Conservation (phyloP, 2,888 invertebrate species). For the Agrypnus murinus region DNA sequence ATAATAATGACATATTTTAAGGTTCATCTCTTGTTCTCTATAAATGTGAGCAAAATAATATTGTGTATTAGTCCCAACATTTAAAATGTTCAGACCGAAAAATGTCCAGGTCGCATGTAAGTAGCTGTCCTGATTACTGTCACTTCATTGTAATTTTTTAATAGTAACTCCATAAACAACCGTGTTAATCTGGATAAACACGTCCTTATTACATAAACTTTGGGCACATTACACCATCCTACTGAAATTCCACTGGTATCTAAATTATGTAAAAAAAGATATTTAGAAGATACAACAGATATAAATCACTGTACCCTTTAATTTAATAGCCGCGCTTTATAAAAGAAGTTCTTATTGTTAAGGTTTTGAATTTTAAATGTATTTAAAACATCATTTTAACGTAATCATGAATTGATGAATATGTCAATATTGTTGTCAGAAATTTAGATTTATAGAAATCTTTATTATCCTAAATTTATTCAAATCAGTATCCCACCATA, state of each 20-base stretch:
- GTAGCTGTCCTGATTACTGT: no score
- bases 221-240: slow-evolving; percentile 7
- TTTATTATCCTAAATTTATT: slow-evolving; percentile 1
- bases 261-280: slow-evolving; percentile 15
- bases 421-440: not conserved
- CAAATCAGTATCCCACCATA: not conserved
- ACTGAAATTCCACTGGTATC: slow-evolving; percentile 19
- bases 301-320: slow-evolving; percentile 11
- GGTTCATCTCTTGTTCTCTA: no score
- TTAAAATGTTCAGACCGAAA: no score
- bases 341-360: no score
- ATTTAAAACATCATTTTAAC: not conserved
- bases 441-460: slow-evolving; percentile 1
- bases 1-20: no score
- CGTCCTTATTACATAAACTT: slow-evolving; percentile 21
- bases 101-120: no score
- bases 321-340: not conserved
- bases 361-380: slow-evolving; percentile 7
- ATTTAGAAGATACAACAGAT: slow-evolving; percentile 9
- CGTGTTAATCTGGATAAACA: slow-evolving; percentile 18
- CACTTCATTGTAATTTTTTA: no score
- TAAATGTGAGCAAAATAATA: no score
- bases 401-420: no score
- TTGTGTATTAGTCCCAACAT: no score
- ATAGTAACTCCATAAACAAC: slow-evolving; percentile 23